A percentile compares a stretch with the other conserved stretches of the same genome.
These are phyloP conservation scores for Scolopax bukidnonensis DNA, from an alignment of 2,797 vertebrate genomes.

Conservation along the genomic window DNA sequence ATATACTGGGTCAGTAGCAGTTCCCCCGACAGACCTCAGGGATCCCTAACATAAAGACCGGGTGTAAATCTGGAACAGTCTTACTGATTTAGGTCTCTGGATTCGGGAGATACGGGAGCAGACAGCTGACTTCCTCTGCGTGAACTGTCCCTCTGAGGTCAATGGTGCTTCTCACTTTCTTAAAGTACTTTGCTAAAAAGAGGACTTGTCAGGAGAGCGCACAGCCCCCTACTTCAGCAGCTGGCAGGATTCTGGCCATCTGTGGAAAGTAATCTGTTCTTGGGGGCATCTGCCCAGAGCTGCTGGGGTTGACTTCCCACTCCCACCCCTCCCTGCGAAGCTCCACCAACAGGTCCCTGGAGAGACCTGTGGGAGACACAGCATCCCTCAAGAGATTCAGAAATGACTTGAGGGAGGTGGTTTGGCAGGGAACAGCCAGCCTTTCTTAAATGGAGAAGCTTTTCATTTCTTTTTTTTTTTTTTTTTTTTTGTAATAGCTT, in stretches of 20 bases:
- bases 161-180: background rate
- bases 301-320: background rate
- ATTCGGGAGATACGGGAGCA: background rate
- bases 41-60: background rate
- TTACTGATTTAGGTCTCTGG: background rate
- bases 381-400: fast-evolving
- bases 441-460: background rate
- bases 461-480: background rate
- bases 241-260: fast-evolving
- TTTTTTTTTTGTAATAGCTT: background rate
- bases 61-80: background rate
- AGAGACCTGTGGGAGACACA: fast-evolving
- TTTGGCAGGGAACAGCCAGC: background rate
- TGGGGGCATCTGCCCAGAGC: background rate
- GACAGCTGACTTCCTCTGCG: fast-evolving
- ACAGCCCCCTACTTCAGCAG: background rate
- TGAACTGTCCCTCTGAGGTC: background rate
- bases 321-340: background rate
- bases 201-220: background rate
- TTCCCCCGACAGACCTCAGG: background rate
- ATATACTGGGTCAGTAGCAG: fast-evolving
- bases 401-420: background rate
- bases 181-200: background rate
- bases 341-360: fast-evolving
- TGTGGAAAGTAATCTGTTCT: fast-evolving